A percentile compares a stretch with the other conserved stretches of the same genome.
Conservation (phyloP, 2,888 invertebrate genomes). For the Coelinius sp. region DNA sequence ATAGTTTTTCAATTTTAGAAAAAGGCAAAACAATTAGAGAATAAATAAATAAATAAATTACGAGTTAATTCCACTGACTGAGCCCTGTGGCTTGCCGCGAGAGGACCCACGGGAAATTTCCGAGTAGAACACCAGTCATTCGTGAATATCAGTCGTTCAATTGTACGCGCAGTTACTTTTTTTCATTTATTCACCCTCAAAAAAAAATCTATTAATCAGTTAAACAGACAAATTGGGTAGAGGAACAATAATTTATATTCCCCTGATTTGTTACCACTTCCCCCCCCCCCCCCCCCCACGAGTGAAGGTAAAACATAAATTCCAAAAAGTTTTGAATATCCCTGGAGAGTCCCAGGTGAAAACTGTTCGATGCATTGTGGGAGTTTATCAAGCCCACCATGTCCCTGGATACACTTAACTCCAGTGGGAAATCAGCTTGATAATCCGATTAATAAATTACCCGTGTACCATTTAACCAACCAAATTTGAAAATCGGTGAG, state of each 20-base stretch:
- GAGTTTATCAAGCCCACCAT: slow-evolving; percentile 33
- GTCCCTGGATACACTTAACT: slow-evolving; percentile 53
- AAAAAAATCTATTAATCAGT: neutral
- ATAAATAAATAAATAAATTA: neutral
- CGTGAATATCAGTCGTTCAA: slow-evolving; percentile 49
- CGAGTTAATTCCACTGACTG: slow-evolving; percentile 24
- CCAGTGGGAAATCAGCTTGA: slow-evolving; percentile 69
- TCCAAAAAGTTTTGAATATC: slow-evolving; percentile 19
- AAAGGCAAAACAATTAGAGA: neutral
- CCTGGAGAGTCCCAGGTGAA: slow-evolving; percentile 30
- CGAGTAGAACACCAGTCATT: slow-evolving; percentile 50
- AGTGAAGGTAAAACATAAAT: slow-evolving; percentile 14
- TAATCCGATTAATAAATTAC: slow-evolving; percentile 71
- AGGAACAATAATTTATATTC: neutral
- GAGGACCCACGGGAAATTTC: slow-evolving; percentile 39
- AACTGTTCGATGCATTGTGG: slow-evolving; percentile 9
- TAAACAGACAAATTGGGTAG: neutral
- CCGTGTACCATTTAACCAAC: slow-evolving; percentile 44
- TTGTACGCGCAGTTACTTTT: neutral
- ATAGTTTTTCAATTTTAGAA: too few species aligned
- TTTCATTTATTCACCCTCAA: neutral
- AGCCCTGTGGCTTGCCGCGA: slow-evolving; percentile 26
- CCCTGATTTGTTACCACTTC: neutral
- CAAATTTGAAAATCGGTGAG: slow-evolving; percentile 39
- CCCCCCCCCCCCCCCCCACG: too few species aligned